phyloP scores from a whole-genome alignment of 2,113 vertebrate genomes.

The Parus major region DNA sequence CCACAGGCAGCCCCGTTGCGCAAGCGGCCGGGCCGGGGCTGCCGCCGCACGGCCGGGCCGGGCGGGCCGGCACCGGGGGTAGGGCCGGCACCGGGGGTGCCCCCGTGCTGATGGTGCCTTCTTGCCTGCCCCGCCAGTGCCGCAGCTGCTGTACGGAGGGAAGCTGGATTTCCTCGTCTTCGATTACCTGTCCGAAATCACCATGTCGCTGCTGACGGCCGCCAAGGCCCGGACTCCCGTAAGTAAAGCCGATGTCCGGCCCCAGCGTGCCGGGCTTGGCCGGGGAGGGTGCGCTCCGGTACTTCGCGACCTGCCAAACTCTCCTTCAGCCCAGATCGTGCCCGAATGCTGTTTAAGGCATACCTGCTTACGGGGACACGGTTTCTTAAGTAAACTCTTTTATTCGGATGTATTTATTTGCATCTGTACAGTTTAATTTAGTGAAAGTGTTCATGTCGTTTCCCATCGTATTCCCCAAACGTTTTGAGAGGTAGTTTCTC shows the following conservation, averaged over 20 bases:
- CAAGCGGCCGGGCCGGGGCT: not conserved
- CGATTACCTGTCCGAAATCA: conserved; percentile 90
- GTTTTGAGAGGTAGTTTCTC: not conserved
- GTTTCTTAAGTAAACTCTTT: rapidly evolving
- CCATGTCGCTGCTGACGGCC: conserved; percentile 84
- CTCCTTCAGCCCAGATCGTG: rapidly evolving
- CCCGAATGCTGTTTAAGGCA: rapidly evolving
- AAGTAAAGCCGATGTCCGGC: conserved; percentile 41
- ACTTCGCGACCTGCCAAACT: rapidly evolving
- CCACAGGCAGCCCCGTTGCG: not conserved
- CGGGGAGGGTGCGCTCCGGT: not conserved
- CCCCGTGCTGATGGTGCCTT: not conserved
- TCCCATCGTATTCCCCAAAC: rapidly evolving
- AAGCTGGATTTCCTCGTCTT: conserved; percentile 88
- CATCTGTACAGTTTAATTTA: rapidly evolving
- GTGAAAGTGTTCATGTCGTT: rapidly evolving
- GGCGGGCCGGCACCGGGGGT: not conserved
- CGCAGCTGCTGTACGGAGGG: conserved; percentile 81
- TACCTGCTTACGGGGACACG: rapidly evolving
- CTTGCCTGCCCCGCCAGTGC: conserved; percentile 63
- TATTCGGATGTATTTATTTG: rapidly evolving
- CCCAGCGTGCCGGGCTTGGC: not conserved
- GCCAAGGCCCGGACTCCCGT: conserved; percentile 80
- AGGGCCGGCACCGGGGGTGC: not conserved
- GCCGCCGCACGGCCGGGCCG: no score